Conservation (phyloP, 2,797 vertebrate genomes). For the Rhynchonycteris naso region DNA sequence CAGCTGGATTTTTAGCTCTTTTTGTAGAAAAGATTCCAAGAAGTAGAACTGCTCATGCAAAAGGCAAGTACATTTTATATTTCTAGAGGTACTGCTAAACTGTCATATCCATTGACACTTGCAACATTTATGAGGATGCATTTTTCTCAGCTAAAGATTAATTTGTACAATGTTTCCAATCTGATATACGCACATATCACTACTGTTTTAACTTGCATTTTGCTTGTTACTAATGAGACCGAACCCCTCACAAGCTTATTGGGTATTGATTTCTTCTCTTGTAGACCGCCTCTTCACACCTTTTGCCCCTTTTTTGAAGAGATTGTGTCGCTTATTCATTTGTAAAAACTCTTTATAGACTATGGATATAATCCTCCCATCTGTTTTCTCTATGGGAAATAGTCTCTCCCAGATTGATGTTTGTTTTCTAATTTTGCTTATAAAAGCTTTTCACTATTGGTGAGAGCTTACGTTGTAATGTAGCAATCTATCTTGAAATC, state of each 20-base stretch:
- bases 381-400: neutral
- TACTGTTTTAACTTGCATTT: neutral
- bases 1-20: neutral
- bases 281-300: neutral
- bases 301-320: neutral
- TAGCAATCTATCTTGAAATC: neutral
- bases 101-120: neutral
- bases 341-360: neutral
- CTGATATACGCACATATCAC: neutral
- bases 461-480: neutral
- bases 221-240: neutral
- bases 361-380: neutral
- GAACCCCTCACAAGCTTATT: neutral
- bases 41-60: neutral
- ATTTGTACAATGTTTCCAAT: neutral
- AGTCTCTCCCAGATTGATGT: neutral
- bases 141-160: neutral
- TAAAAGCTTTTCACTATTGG: neutral
- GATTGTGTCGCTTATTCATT: neutral
- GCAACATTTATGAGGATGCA: neutral
- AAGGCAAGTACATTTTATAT: neutral
- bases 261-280: neutral
- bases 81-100: neutral
- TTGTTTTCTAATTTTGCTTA: neutral
- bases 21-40: slow-evolving; percentile 24